Base-by-base conservation (phyloP, 2,113 vertebrate species). In the Tenebrosternarchus preto region DNA sequence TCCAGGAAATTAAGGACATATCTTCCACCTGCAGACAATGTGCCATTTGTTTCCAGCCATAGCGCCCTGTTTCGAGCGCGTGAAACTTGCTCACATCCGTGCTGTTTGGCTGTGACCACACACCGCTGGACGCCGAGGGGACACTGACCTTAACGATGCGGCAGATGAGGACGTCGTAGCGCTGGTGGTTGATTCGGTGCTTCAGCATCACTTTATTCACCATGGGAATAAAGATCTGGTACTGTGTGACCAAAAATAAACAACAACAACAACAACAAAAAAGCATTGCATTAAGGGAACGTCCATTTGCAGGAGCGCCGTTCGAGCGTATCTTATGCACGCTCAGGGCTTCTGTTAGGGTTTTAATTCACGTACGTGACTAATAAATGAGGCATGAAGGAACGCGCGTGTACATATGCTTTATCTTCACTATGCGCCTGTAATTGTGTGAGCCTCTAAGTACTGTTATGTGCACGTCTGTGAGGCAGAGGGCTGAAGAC, bases 141-240 rank as follows among this genome's bases (percentile, higher is more conserved):
- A 55, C 46, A 24, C 86, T 92, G 83, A 99, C 98, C 95, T 99
- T 99, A 2, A 98, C 93, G 73, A 99, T 99, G 46, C 97, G 94
- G 89, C 98, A 99, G 90, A 99, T 98, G 67, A 99, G 96, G 60
- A 99, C 93, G 25, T 99, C 98, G 0, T 99, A 99, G 63, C 97
- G 96, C 72, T 99, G 97, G 85, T 99, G 97, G 88, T 95, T 97
- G 84, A 99, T 96, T 78, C 96, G 90, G 93, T 99, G 98, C 72
- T 95, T 94, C 84, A 96, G 92, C 89, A 99, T 94, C 56, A 99
- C 97, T 90, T 99, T 99, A 87, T 98, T 98, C 87, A 99, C 98
- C 98, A 99, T 99, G 0, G 98, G 97, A 74, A 99, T 98, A 87
- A 99, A 99, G 87, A 99, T 99, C 77, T 99, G 97, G 86, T 98